Percentiles rank a stretch among this genome's conserved stretches.
Evolutionary conservation across 2,113 vertebrate genomes (phyloP).

Genomic region (Oryzias celebensis): DNA sequence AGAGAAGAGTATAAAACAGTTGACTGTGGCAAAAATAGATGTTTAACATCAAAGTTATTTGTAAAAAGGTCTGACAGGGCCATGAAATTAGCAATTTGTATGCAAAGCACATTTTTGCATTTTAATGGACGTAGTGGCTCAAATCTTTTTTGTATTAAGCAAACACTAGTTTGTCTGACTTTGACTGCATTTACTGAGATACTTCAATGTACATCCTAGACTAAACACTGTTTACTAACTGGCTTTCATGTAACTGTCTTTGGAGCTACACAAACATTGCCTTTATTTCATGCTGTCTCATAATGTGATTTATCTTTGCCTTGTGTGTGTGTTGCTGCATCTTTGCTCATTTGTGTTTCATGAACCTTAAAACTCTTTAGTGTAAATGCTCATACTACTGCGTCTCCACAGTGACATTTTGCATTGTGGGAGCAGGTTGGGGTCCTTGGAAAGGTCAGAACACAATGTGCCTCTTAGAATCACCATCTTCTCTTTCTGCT

Average conservation of each 20-base stretch:
- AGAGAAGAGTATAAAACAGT: too few relatives aligned
- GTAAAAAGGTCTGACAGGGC: too few relatives aligned
- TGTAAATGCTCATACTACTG: slow-evolving; percentile 51
- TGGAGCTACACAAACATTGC: not conserved
- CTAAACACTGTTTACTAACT: slow-evolving; percentile 1
- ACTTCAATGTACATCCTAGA: not conserved
- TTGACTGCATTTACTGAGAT: too few relatives aligned
- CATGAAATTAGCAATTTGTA: too few relatives aligned
- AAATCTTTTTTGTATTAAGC: too few relatives aligned
- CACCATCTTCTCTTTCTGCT: slow-evolving; percentile 35
- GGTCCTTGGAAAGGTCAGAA: slow-evolving; percentile 38
- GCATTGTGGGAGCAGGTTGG: slow-evolving; percentile 28
- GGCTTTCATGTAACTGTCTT: slow-evolving; percentile 8
- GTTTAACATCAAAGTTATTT: too few relatives aligned
- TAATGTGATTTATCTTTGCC: slow-evolving; percentile 11
- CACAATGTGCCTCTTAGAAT: slow-evolving; percentile 42
- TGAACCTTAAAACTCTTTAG: slow-evolving; percentile 42
- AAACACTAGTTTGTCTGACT: too few relatives aligned
- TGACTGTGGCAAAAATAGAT: too few relatives aligned
- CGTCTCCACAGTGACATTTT: slow-evolving; percentile 52
- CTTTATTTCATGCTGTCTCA: slow-evolving; percentile 16
- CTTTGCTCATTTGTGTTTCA: slow-evolving; percentile 40
- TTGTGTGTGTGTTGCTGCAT: slow-evolving; percentile 20
- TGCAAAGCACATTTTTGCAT: too few relatives aligned
- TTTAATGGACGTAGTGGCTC: too few relatives aligned